A percentile compares a stretch with the other conserved stretches of the same genome.
phyloP scores from a whole-genome alignment of 2,113 vertebrate species.

The Ictidomys tridecemlineatus region DNA sequence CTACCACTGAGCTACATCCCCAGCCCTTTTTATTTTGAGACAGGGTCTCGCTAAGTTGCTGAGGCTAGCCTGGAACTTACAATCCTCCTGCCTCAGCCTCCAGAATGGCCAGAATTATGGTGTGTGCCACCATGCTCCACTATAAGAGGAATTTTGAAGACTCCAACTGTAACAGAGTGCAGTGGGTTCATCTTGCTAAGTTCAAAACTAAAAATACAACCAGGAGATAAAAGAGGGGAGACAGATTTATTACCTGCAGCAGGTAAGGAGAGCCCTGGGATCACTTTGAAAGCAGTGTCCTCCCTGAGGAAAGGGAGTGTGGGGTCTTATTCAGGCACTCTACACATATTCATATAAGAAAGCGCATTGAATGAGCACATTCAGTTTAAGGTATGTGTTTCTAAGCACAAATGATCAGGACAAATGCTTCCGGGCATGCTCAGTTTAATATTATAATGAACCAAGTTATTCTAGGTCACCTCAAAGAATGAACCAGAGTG shows the following conservation, averaged over 20 bases:
- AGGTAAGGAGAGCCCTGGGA: background rate
- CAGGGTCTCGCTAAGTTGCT: background rate
- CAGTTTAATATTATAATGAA: background rate
- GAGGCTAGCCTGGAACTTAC: background rate
- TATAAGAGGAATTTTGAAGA: no score
- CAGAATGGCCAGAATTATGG: background rate
- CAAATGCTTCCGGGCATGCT: background rate
- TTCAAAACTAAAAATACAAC: background rate
- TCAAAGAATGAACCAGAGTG: background rate
- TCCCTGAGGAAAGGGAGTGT: background rate
- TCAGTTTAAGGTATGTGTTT: background rate
- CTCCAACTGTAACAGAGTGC: no score
- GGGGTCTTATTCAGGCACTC: no score
- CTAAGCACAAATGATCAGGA: background rate
- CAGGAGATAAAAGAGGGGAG: background rate
- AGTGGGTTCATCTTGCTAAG: background rate
- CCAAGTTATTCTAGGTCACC: no score
- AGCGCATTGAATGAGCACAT: background rate
- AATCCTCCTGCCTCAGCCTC: background rate
- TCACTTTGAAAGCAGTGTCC: background rate
- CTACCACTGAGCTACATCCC: background rate
- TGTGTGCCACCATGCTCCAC: background rate
- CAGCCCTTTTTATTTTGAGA: background rate
- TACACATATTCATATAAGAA: background rate
- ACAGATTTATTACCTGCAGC: background rate